These are phyloP conservation scores for Mesorhabditis sp. DNA, from an alignment of 2,888 invertebrate genomes.

Conservation along the genomic window DNA sequence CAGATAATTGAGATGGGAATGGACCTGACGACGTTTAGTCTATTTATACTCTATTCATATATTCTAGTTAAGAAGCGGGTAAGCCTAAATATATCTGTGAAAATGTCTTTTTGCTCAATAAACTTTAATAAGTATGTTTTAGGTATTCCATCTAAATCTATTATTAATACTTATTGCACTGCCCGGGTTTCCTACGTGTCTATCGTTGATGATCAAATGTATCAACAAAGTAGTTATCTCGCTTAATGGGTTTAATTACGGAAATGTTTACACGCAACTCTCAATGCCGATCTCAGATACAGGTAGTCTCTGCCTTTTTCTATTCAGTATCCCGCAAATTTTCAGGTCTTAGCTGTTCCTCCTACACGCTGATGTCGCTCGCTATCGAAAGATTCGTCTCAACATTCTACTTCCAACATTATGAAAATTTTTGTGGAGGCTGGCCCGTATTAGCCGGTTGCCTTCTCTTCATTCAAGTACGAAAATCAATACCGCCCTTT, in stretches of 20 bases:
- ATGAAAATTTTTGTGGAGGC: background rate
- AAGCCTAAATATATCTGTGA: background rate
- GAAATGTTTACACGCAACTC: background rate
- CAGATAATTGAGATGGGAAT: background rate
- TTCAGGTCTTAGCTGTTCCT: background rate
- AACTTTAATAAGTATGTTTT: background rate
- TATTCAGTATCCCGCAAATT: background rate
- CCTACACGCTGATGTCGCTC: conserved; percentile 1
- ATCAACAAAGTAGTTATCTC: background rate
- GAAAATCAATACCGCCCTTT: background rate
- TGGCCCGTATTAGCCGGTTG: background rate
- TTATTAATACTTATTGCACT: background rate
- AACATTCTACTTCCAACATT: background rate
- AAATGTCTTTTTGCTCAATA: background rate
- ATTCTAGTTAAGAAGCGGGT: background rate
- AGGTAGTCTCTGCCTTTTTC: background rate
- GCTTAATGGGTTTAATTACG: conserved; percentile 3
- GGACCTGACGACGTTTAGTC: background rate
- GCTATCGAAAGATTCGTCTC: background rate
- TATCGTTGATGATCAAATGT: background rate
- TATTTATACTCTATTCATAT: background rate
- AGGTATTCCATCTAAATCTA: background rate
- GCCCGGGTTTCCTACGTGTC: background rate
- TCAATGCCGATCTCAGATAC: background rate
- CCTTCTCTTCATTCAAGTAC: background rate